Evolutionary conservation across 1,140 invertebrate genomes (phyloP).

Genomic region (Lysiphlebus fabarum): DNA sequence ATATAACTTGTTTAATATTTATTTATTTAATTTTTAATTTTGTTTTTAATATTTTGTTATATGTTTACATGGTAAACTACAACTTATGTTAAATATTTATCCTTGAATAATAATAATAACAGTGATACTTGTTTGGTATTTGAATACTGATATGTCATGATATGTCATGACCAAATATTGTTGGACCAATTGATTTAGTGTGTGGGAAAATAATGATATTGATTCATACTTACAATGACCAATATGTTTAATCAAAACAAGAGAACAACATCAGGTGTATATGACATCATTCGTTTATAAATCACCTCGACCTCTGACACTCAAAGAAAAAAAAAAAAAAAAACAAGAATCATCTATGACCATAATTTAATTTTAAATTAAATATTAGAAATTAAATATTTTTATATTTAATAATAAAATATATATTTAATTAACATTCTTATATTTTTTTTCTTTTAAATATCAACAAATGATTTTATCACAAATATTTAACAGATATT

Average conservation of each 20-base stretch:
- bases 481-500: too few relatives aligned
- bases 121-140: too few relatives aligned
- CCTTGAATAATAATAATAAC: too few relatives aligned
- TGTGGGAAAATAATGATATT: constrained; percentile 1
- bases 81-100: too few relatives aligned
- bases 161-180: constrained; percentile 19
- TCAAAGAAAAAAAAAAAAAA: background rate
- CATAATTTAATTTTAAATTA: constrained; percentile 19
- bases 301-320: constrained; percentile 22
- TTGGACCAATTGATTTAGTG: constrained; percentile 11
- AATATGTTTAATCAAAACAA: background rate
- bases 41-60: too few relatives aligned
- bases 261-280: constrained; percentile 13
- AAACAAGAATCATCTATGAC: constrained; percentile 10
- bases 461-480: too few relatives aligned
- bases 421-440: background rate
- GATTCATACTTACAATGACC: constrained; percentile 16
- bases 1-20: too few relatives aligned
- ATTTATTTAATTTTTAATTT: too few relatives aligned
- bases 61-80: too few relatives aligned
- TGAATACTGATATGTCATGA: background rate
- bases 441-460: too few relatives aligned
- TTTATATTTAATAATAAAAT: background rate
- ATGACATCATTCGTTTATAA: constrained; percentile 14
- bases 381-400: background rate